Conservation (phyloP, 2,797 vertebrate genomes). For the Oreonectes daqikongensis region DNA sequence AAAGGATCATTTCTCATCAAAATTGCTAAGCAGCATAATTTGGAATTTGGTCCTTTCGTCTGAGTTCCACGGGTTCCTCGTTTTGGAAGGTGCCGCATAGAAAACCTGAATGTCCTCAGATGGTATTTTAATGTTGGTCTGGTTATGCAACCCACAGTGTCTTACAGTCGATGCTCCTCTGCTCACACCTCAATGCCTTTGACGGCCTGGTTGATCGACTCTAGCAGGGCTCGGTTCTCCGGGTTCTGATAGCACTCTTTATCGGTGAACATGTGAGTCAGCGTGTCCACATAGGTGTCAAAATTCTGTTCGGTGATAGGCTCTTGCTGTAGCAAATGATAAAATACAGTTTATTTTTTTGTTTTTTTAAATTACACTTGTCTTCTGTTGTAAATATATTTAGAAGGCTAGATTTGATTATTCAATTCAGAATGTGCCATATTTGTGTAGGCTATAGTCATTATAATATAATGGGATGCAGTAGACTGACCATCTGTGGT, state of each 20-base stretch:
- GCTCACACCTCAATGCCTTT: constrained; percentile 95
- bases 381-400: not conserved
- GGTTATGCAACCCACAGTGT: constrained; percentile 58
- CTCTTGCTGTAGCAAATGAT: constrained; percentile 78
- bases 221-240: constrained; percentile 93
- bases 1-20: constrained; percentile 37
- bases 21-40: constrained; percentile 61
- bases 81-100: constrained; percentile 46
- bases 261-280: constrained; percentile 98
- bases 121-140: constrained; percentile 60
- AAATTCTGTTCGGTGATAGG: constrained; percentile 97
- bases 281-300: constrained; percentile 90
- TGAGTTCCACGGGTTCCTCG: constrained; percentile 42
- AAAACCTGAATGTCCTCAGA: constrained; percentile 65
- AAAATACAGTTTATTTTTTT: not conserved
- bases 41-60: constrained; percentile 58
- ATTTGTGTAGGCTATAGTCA: constrained; percentile 18
- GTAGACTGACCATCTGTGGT: constrained; percentile 88
- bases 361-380: not conserved
- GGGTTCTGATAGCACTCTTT: constrained; percentile 98
- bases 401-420: not conserved
- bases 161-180: constrained; percentile 37
- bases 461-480: constrained; percentile 22
- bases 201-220: constrained; percentile 97
- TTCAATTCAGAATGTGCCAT: not conserved